Base-by-base conservation (phyloP, 2,113 vertebrate genomes). In the Elgaria multicarinata region DNA sequence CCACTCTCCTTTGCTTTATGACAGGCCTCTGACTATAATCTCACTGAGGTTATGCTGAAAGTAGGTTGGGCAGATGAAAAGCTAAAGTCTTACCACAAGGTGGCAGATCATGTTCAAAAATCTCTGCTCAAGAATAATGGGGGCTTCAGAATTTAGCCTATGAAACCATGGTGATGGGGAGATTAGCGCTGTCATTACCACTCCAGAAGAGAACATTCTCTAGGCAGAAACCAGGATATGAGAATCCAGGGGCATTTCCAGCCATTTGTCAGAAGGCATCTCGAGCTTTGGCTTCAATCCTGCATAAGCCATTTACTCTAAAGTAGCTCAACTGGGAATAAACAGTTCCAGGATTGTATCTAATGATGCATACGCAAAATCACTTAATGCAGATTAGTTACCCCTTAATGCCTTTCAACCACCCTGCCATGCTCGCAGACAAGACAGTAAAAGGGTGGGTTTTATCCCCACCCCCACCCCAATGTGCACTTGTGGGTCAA, bases 321-420 rank as follows among this genome's bases (percentile, higher is more conserved):
- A 82, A 88, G 79, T 64, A 75, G 50, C 87, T 75, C 28, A 62
- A 62, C 36, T 18, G 87, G 84, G 87, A 42, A 88, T 88, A 62
- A 82, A 83, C 7, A 46, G 22, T 58, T 83, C 79, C 79, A 83
- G 55, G 79, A 33, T 24, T 58, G 67, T 82, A 83, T 74, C 55
- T 75, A 88, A 81, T 71, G 77, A 36, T 31, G 46, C 50, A 72
- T 58, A 55, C 31, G 14, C 50, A 88, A 58, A 82, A 64, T 64
- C 50, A 33, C 79, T 58, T 74, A 82, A 62, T 16, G 28, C 78
- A 82, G 78, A 82, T 82, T 88, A 62, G 79, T 82, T n/a, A 44
- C 50, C 39, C 69, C 67, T 88, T 74, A 88, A 82, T 62, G 28
- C 69, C 36, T 58, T 88, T 62, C 67, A 74, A 55, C 46, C 77